Evolutionary conservation across 2,888 invertebrate species (phyloP).

Genomic region (Miltochrista miniata): DNA sequence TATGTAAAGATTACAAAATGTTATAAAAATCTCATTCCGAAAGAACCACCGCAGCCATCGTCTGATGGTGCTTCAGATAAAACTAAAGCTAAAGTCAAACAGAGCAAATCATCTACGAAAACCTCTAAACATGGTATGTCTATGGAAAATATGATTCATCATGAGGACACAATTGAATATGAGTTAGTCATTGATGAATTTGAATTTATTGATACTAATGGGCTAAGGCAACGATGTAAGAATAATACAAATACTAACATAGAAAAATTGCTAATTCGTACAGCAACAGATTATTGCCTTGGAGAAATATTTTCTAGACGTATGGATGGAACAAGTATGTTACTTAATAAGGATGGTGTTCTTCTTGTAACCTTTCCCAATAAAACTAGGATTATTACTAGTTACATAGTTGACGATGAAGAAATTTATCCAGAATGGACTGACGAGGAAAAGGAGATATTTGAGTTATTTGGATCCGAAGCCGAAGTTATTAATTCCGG

Average conservation of each 20-base stretch:
- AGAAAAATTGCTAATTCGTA: constrained; percentile 64
- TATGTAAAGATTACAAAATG: constrained; percentile 61
- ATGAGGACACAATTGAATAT: constrained; percentile 43
- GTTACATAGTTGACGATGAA: constrained; percentile 57
- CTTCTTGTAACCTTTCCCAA: constrained; percentile 68
- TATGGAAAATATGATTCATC: constrained; percentile 21
- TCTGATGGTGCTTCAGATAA: constrained; percentile 52
- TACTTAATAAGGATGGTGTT: constrained; percentile 70
- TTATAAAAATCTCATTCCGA: constrained; percentile 42
- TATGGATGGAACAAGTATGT: constrained; percentile 68
- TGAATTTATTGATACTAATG: constrained; percentile 61
- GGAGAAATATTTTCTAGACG: constrained; percentile 72
- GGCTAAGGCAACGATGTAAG: constrained; percentile 60
- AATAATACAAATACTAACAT: constrained; percentile 44
- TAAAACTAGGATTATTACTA: constrained; percentile 67
- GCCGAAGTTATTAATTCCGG: constrained; percentile 47
- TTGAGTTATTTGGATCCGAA: constrained; percentile 48
- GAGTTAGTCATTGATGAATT: constrained; percentile 65
- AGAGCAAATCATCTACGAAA: constrained; percentile 49
- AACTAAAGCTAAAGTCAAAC: constrained; percentile 48
- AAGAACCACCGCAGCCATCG: constrained; percentile 30
- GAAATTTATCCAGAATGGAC: constrained; percentile 74
- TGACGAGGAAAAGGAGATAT: constrained; percentile 59
- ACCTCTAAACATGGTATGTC: constrained; percentile 42
- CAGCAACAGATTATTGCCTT: constrained; percentile 69